These are phyloP conservation scores for Sitta carolinensis DNA, from an alignment of 2,797 vertebrate genomes.

Conservation along the genomic window DNA sequence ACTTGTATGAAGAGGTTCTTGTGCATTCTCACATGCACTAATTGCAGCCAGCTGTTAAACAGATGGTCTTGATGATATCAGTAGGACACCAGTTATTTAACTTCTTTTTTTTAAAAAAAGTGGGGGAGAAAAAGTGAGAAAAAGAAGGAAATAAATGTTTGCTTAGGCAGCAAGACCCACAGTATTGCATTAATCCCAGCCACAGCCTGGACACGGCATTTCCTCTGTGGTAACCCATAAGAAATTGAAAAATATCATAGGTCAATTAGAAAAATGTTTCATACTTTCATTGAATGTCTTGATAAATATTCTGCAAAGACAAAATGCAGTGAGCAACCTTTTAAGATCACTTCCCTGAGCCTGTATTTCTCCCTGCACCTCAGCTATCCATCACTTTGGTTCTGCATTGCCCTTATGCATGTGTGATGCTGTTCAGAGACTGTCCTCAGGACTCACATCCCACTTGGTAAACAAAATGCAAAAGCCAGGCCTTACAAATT, in stretches of 20 bases:
- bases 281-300: neutral
- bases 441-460: neutral
- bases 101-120: too few species aligned
- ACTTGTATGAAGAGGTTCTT: neutral
- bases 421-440: neutral
- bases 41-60: constrained; percentile 24
- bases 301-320: neutral
- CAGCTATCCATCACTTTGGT: neutral
- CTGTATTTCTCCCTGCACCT: neutral
- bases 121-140: neutral
- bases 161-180: neutral
- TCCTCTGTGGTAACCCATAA: neutral
- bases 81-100: neutral
- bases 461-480: neutral
- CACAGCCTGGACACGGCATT: neutral
- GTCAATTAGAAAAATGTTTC: neutral
- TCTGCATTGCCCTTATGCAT: neutral
- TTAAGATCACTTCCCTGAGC: neutral
- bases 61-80: neutral
- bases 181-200: neutral
- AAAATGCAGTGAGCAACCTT: neutral
- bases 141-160: neutral
- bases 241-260: neutral
- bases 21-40: neutral
- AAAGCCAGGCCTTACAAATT: neutral